A percentile compares a stretch with the other conserved stretches of the same genome.
These are phyloP conservation scores for Melanotaenia pygmaea DNA, from an alignment of 2,797 vertebrate genomes.

Conservation along the genomic window DNA sequence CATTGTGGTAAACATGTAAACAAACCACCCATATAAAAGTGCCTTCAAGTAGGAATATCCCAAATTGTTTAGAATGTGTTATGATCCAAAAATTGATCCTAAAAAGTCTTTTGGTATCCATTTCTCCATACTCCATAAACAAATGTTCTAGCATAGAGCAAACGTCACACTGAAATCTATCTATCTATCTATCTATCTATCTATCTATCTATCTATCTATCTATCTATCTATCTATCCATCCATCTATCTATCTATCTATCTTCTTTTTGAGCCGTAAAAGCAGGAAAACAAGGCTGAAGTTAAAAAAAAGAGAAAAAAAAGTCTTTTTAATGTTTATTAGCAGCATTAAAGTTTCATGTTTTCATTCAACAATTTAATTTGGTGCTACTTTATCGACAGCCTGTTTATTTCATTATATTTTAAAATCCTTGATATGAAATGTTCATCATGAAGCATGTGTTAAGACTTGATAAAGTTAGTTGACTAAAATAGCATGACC, in stretches of 20 bases:
- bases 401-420: background rate
- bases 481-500: background rate
- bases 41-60: background rate
- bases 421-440: background rate
- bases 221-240: no score
- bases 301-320: background rate
- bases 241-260: no score
- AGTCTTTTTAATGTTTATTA: no score
- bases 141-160: no score
- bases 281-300: background rate
- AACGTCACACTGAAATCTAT: no score
- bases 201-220: no score
- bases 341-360: background rate
- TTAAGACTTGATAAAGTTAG: background rate
- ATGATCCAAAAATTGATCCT: no score
- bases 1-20: no score
- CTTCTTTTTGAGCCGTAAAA: background rate
- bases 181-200: no score
- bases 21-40: background rate
- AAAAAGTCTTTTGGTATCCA: no score
- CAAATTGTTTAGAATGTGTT: no score
- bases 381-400: background rate
- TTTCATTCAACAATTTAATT: background rate
- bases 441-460: background rate
- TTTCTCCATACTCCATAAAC: no score